Percentiles rank a stretch among this genome's conserved stretches.
Evolutionary conservation across 2,797 vertebrate genomes (phyloP).

Genomic region (Halcyon smyrnensis): DNA sequence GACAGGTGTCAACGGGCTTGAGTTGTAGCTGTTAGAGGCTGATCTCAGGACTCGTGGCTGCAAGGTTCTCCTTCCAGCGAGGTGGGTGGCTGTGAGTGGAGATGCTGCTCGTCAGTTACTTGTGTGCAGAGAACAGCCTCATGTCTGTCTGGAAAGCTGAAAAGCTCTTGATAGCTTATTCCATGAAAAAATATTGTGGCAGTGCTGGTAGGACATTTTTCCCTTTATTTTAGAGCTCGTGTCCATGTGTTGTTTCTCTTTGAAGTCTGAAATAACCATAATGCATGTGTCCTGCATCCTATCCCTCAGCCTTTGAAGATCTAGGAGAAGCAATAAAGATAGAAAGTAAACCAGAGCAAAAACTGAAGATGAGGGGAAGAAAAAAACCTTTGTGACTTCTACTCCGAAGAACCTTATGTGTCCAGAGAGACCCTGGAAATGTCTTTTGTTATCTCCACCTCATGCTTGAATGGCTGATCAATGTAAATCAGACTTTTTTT

Average conservation of each 20-base stretch:
- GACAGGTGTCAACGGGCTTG: slow-evolving; percentile 29
- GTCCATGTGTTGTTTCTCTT: background rate
- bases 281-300: background rate
- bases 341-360: background rate
- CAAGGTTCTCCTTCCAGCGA: background rate
- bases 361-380: background rate
- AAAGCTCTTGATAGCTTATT: background rate
- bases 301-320: background rate
- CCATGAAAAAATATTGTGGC: background rate
- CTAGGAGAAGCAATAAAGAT: background rate
- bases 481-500: background rate
- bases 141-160: background rate
- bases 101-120: background rate
- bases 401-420: background rate
- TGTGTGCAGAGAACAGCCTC: background rate
- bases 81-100: background rate
- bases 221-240: background rate
- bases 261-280: background rate
- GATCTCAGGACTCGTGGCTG: accelerated
- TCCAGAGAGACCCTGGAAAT: background rate
- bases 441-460: background rate
- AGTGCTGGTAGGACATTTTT: background rate
- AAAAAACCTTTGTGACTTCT: background rate
- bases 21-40: background rate
- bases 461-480: background rate